These are phyloP conservation scores for Oscheius sp. DNA, from an alignment of 1,140 invertebrate species.

Conservation along the genomic window DNA sequence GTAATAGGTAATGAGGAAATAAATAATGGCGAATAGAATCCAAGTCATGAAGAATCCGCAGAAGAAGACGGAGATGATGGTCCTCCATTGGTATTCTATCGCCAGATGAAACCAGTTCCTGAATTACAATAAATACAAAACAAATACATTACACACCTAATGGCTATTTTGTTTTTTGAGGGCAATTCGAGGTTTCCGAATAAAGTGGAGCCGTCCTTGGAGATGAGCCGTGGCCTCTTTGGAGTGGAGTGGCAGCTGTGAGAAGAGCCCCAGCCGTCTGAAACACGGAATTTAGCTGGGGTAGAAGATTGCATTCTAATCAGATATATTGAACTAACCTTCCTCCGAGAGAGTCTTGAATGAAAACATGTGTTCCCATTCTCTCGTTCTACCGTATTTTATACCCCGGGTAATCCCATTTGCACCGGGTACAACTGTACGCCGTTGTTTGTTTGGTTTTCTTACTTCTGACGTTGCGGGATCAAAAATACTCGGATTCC, in stretches of 20 bases:
- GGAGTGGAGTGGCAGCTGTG: slow-evolving; percentile 2
- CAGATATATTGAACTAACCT: too few species aligned
- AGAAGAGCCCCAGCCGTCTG: slow-evolving; percentile 28
- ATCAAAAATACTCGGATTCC: too few species aligned
- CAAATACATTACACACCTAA: slow-evolving; percentile 4
- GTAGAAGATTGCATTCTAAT: too few species aligned
- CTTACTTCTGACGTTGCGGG: too few species aligned
- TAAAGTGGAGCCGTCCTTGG: slow-evolving; percentile 26
- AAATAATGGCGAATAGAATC: slow-evolving; percentile 65
- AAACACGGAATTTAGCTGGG: too few species aligned
- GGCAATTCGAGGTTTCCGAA: slow-evolving; percentile 28
- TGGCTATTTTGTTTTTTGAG: slow-evolving; percentile 5
- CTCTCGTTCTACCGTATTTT: too few species aligned
- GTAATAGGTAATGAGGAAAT: slow-evolving; percentile 64
- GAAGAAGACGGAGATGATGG: slow-evolving; percentile 64
- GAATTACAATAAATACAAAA: slow-evolving; percentile 15
- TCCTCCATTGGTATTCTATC: slow-evolving; percentile 63
- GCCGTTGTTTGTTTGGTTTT: too few species aligned
- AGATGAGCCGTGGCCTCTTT: slow-evolving; percentile 13
- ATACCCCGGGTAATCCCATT: too few species aligned
- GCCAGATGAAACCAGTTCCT: slow-evolving; percentile 60
- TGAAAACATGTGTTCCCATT: too few species aligned
- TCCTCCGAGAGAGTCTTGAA: too few species aligned
- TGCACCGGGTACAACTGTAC: too few species aligned
- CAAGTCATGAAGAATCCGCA: slow-evolving; percentile 64